Base-by-base conservation (phyloP, 1,140 invertebrate species). In the Camponotus floridanus region DNA sequence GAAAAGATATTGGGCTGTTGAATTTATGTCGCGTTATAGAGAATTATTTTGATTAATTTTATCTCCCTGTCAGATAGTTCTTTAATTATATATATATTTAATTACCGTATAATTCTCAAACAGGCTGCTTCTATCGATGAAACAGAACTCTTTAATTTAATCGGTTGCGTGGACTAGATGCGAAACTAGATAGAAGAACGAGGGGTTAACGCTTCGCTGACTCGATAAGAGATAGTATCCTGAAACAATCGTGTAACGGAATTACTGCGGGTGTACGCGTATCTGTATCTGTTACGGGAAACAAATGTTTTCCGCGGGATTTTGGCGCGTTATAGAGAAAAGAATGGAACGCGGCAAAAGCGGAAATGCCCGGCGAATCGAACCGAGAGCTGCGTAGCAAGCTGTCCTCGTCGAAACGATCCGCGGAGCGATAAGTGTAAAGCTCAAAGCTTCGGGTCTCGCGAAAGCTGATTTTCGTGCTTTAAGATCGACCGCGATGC, bases 391-490 rank as follows among this genome's bases (percentile, higher is more conserved):
- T 57, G 13, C 8, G 26, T 26, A 26, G 26, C 26, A 26, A 26
- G 26, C 39, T 26, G 62, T 61, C 80, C 71, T 89, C 71, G 45
- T 36, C 33, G 31, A 4, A 31, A 39, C 13, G 7, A 21, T 18
- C 18, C 59, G 76, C 61, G 39, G 8, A 39, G 36, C 74, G 74
- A 87, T 90, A 74, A 84, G 73, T 76, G 31, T 87, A 84, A 90
- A 90, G 83, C 74, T 78, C 55, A 62, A 86, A 36, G 68, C 1
- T 26, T 59, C 26, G 76, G 61, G 26, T 42, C 57, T 39, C 33
- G 61, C 51, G 85, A 65, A 64, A 89, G 85, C 74, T 81, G 62
- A 89, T 74, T 87, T 70, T 64, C 67, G 21, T 48, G 59, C 39
- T 59, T 61, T 55, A 33, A 57, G 55, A 59, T 71, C 33, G 33